Evolutionary conservation across 2,113 vertebrate genomes (phyloP), one percentile per base, ranked within the genome.

Genomic region (Trematocara zebra): DNA sequence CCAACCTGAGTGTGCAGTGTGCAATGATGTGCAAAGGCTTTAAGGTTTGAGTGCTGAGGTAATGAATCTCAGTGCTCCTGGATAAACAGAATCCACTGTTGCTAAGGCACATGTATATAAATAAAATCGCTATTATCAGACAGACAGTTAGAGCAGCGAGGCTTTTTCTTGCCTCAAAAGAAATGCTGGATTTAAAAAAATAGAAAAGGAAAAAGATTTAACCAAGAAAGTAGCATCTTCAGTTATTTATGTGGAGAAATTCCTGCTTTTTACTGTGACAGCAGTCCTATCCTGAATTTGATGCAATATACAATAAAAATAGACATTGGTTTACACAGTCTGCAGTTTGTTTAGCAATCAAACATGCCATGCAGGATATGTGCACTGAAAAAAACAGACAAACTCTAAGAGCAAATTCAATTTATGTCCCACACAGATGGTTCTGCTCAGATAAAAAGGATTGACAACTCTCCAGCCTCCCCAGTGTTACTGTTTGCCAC

Each of bases 101-200:
- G n/a, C 1, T 8, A 23, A 23, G 12, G 64, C 0, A 8, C 37
- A 64, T 64, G 33, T 11, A 44, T 17, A 4, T 72, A 44, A 72
- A 72, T 7, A 72, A 26, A 23, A 26, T 72, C 2, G 3, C 11
- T 44, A 44, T 42, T 23, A 72, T 72, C 37, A 72, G 20, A 10
- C 64, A 26, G 18, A 44, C 20, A 23, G 67, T 44, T 26, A 23
- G 40, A 44, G 40, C 20, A 72, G 8, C 12, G 3, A 26, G 40
- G 40, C 40, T 15, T 37, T 69, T 69, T 42, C 37, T 72, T 44
- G 35, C 18, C 61, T 20, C 2, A 72, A 26, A 4, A 17, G 14
- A 72, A 72, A 26, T 2, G 2, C 5, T 9, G 0, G 64, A 26
- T 42, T 23, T 10, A 3, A 2, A 15, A 28, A 26, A 2, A 0